Percentiles rank a stretch among this genome's conserved stretches.
These are phyloP conservation scores for Penaeus chinensis DNA, from an alignment of 1,140 invertebrate genomes.

Conservation along the genomic window DNA sequence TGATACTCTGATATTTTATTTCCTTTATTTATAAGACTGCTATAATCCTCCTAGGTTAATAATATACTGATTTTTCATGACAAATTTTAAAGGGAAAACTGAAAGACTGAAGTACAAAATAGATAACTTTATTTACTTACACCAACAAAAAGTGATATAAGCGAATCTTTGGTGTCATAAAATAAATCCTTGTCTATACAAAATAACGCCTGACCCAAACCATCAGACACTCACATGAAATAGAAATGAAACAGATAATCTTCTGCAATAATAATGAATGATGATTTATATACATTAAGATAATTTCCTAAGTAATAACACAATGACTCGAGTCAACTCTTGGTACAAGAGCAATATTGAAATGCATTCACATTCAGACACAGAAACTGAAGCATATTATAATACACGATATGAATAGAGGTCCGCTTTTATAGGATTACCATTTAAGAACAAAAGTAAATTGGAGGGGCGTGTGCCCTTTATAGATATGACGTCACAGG, in stretches of 20 bases:
- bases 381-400: not conserved
- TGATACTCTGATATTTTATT: constrained; percentile 28
- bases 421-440: too few species aligned
- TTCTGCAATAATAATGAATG: not conserved
- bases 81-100: constrained; percentile 3
- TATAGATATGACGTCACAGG: not conserved
- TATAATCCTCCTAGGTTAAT: not conserved
- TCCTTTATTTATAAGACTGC: not conserved
- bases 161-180: constrained; percentile 56
- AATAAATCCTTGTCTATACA: constrained; percentile 12
- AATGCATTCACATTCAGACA: not conserved
- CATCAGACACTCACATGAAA: not conserved
- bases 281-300: constrained; percentile 20
- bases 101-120: constrained; percentile 42
- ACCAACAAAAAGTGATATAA: constrained; percentile 46
- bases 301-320: constrained; percentile 6
- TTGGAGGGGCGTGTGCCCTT: too few species aligned
- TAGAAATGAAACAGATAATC: constrained; percentile 34
- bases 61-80: not conserved
- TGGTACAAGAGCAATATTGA: constrained; percentile 45
- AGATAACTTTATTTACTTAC: constrained; percentile 51
- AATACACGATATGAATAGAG: not conserved
- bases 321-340: constrained; percentile 24
- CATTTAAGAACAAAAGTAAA: too few species aligned
- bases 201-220: constrained; percentile 16